These are phyloP conservation scores for Hyperopisus bebe DNA, from an alignment of 2,113 vertebrate genomes.

Conservation along the genomic window DNA sequence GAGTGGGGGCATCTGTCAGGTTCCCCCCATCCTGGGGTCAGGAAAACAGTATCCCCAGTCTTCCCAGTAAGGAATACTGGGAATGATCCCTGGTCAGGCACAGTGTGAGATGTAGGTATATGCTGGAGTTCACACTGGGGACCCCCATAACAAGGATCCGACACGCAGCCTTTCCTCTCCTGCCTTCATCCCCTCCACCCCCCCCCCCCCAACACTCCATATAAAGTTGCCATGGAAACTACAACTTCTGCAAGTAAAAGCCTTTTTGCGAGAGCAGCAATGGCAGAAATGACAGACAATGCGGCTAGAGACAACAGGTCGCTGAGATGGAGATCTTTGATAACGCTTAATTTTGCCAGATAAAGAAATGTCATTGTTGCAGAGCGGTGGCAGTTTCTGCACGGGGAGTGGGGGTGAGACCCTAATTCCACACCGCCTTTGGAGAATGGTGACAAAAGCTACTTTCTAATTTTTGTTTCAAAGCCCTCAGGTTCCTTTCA, in stretches of 20 bases:
- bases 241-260: constrained; percentile 4
- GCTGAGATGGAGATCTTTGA: neutral
- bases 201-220: neutral
- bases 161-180: neutral
- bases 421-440: neutral
- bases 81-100: neutral
- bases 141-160: neutral
- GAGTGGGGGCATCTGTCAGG: neutral
- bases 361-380: neutral
- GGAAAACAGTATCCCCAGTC: neutral
- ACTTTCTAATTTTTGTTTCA: constrained; percentile 11
- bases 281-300: constrained; percentile 10
- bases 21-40: neutral
- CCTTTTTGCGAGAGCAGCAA: neutral
- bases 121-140: neutral
- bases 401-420: neutral
- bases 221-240: constrained; percentile 16
- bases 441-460: neutral
- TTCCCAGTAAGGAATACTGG: neutral
- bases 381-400: neutral
- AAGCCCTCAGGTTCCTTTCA: constrained; percentile 9
- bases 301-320: neutral
- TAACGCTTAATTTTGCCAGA: neutral
- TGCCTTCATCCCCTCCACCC: neutral
- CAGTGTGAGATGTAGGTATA: neutral